A percentile compares a stretch with the other conserved stretches of the same genome.
Conservation (phyloP, 1,140 invertebrate species). For the Mya arenaria region DNA sequence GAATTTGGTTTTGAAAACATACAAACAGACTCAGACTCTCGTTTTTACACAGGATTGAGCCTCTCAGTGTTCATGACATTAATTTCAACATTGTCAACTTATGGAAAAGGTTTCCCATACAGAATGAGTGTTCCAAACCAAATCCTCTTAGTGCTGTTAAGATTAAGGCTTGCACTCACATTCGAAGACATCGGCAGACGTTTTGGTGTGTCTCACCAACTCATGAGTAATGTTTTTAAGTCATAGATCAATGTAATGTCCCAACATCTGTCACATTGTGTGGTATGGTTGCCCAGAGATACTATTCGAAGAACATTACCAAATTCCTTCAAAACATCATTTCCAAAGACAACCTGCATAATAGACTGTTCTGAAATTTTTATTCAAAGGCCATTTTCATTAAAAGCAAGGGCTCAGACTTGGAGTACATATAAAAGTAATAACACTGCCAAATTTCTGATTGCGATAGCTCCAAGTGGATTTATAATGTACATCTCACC, state of each 20-base stretch:
- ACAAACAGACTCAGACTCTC: neutral
- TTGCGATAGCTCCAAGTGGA: slow-evolving; percentile 73
- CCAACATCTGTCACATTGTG: neutral
- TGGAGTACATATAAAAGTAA: slow-evolving; percentile 61
- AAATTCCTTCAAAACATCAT: slow-evolving; percentile 32
- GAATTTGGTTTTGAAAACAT: slow-evolving; percentile 18
- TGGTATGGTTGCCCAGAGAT: slow-evolving; percentile 51
- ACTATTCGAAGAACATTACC: slow-evolving; percentile 32
- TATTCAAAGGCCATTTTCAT: slow-evolving; percentile 55
- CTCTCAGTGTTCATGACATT: slow-evolving; percentile 24
- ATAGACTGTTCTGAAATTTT: slow-evolving; percentile 56
- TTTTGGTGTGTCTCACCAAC: slow-evolving; percentile 23
- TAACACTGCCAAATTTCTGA: slow-evolving; percentile 70
- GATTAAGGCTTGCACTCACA: slow-evolving; percentile 17
- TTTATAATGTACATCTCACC: slow-evolving; percentile 71
- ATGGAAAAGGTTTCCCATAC: slow-evolving; percentile 9
- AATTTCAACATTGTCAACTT: neutral
- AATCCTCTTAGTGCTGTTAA: slow-evolving; percentile 15
- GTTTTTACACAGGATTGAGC: slow-evolving; percentile 29
- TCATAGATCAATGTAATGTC: slow-evolving; percentile 36
- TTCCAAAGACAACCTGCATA: slow-evolving; percentile 48
- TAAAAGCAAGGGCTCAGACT: slow-evolving; percentile 37
- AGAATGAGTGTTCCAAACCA: slow-evolving; percentile 8
- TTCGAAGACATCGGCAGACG: slow-evolving; percentile 30
- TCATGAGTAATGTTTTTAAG: slow-evolving; percentile 14